These are phyloP conservation scores for Suncus etruscus DNA, from an alignment of 2,113 vertebrate species.

Conservation along the genomic window DNA sequence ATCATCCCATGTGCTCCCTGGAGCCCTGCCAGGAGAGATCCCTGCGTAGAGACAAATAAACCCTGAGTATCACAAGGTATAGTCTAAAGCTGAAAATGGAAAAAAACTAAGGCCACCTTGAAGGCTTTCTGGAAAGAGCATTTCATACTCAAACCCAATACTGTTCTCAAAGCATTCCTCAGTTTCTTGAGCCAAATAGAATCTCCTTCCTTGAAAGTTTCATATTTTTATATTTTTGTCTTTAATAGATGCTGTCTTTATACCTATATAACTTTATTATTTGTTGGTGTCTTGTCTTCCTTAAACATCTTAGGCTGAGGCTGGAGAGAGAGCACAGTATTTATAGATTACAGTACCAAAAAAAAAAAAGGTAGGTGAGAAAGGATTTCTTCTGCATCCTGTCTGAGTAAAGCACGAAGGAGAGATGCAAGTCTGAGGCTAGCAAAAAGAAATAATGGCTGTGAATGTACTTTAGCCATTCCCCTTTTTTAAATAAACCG, in stretches of 20 bases:
- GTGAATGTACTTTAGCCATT: constrained; percentile 61
- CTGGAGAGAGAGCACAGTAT: background rate
- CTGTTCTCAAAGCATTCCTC: constrained; percentile 13
- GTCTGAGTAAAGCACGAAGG: constrained; percentile 32
- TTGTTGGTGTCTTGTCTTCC: constrained; percentile 61
- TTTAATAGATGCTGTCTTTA: constrained; percentile 58
- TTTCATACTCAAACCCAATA: background rate
- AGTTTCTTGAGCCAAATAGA: background rate
- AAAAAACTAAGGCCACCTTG: background rate
- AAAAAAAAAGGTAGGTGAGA: background rate
- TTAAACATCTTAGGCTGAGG: constrained; percentile 21
- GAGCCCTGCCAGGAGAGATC: too few relatives aligned
- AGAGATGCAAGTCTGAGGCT: constrained; percentile 16
- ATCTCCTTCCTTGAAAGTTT: constrained; percentile 42
- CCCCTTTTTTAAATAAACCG: constrained; percentile 49
- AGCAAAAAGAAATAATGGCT: constrained; percentile 48
- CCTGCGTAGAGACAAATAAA: too few relatives aligned
- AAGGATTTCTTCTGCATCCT: background rate
- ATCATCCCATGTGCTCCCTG: too few relatives aligned
- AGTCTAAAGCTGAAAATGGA: too few relatives aligned
- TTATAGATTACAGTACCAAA: constrained; percentile 11
- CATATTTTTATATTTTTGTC: constrained; percentile 52
- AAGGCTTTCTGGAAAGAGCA: constrained; percentile 32
- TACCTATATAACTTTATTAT: constrained; percentile 56
- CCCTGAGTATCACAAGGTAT: too few relatives aligned